These are phyloP conservation scores for Falco columbarius DNA, from an alignment of 2,797 vertebrate species.

Conservation along the genomic window DNA sequence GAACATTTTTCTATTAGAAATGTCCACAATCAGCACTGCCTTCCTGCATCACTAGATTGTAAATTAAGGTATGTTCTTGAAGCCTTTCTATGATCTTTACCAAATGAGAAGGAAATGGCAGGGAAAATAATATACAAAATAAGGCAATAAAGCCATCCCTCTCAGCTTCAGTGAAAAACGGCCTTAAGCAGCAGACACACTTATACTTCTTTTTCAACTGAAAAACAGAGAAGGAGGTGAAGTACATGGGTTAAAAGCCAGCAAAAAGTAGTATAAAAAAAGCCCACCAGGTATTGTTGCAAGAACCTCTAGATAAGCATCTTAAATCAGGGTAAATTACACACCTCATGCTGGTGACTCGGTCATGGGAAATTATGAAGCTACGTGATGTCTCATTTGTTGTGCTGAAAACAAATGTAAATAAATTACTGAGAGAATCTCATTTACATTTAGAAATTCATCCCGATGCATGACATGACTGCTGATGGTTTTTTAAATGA, in stretches of 20 bases:
- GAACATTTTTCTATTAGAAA: background rate
- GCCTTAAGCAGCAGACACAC: background rate
- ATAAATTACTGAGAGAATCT: conserved; percentile 84
- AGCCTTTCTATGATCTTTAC: background rate
- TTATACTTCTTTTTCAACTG: background rate
- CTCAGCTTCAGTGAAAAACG: background rate
- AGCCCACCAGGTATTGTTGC: conserved; percentile 70
- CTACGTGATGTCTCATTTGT: conserved; percentile 85
- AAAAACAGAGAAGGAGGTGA: background rate
- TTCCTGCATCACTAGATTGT: background rate
- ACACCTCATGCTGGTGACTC: conserved; percentile 82
- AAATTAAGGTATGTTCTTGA: background rate
- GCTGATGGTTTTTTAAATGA: conserved; percentile 74
- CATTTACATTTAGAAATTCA: conserved; percentile 85
- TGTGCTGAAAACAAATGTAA: conserved; percentile 86
- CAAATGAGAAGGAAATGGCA: background rate
- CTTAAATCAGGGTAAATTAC: conserved; percentile 84
- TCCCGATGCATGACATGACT: conserved; percentile 79
- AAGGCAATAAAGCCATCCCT: background rate
- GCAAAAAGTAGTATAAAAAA: conserved; percentile 33
- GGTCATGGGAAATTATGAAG: conserved; percentile 86
- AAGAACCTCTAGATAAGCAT: conserved; percentile 79
- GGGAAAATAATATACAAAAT: background rate
- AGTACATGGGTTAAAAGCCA: conserved; percentile 30
- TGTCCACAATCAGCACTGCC: background rate